Evolutionary conservation across 2,888 invertebrate genomes (phyloP).

Genomic region (Ichneumon xanthorius): DNA sequence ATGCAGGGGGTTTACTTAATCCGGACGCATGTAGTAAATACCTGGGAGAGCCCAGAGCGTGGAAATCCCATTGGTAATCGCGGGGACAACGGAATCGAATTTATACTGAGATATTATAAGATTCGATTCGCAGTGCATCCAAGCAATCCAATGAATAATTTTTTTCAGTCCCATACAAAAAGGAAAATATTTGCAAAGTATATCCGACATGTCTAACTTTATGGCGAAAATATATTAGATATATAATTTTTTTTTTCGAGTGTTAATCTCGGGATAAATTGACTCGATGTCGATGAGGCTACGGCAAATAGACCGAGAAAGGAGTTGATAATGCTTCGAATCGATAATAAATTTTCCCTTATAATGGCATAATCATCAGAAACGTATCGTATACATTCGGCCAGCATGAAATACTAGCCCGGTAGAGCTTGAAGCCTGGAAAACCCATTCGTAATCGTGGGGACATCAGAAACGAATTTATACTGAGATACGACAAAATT

Average conservation of each 20-base stretch:
- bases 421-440: too few species aligned
- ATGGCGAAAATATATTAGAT: too few species aligned
- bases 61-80: conserved; percentile 62
- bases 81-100: conserved; percentile 55
- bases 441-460: too few species aligned
- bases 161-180: neutral
- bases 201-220: too few species aligned
- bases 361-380: conserved; percentile 45
- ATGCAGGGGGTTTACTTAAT: conserved; percentile 60
- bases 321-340: neutral
- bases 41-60: conserved; percentile 61
- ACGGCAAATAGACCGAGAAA: neutral
- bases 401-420: neutral
- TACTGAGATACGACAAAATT: neutral
- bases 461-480: too few species aligned
- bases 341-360: neutral
- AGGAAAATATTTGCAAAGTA: neutral
- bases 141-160: neutral
- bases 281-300: neutral
- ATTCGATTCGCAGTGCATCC: conserved; percentile 2
- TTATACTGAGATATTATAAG: conserved; percentile 53
- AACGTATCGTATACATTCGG: conserved; percentile 19
- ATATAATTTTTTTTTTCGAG: too few species aligned
- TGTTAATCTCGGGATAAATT: too few species aligned
- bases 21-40: conserved; percentile 67